A percentile compares a stretch with the other conserved stretches of the same genome.
These are phyloP conservation scores for Perca flavescens DNA, from an alignment of 2,113 vertebrate species.

Conservation along the genomic window DNA sequence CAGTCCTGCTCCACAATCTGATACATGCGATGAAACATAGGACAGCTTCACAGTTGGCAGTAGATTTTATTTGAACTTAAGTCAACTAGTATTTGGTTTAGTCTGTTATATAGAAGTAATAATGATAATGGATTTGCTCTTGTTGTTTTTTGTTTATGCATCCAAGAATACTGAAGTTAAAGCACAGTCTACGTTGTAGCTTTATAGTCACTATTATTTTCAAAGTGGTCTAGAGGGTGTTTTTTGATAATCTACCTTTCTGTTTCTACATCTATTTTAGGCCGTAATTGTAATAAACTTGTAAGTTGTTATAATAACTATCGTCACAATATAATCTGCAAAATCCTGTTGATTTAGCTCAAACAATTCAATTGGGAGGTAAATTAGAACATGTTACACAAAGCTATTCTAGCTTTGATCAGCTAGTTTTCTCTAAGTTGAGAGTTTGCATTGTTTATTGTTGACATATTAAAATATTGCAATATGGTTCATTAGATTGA, in stretches of 20 bases:
- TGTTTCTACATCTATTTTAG: neutral
- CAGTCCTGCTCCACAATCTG: constrained; percentile 13
- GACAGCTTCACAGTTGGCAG: neutral
- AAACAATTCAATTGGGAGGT: neutral
- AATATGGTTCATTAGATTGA: neutral
- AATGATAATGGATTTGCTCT: neutral
- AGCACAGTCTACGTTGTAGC: neutral
- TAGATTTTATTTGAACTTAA: neutral
- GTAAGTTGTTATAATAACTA: neutral
- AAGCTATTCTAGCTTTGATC: neutral
- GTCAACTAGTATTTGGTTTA: neutral
- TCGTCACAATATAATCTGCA: neutral
- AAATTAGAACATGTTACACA: neutral
- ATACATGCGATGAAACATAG: neutral
- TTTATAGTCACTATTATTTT: neutral
- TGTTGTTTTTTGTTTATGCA: neutral
- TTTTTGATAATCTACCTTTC: neutral
- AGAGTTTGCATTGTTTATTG: neutral
- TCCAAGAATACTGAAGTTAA: too few relatives aligned
- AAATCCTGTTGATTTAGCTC: neutral
- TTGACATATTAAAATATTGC: neutral
- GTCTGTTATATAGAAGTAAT: neutral
- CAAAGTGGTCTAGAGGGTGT: neutral
- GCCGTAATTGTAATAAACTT: neutral
- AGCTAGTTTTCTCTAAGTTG: neutral